Base-by-base conservation (phyloP, 1,140 invertebrate species). In the Apis florea region DNA sequence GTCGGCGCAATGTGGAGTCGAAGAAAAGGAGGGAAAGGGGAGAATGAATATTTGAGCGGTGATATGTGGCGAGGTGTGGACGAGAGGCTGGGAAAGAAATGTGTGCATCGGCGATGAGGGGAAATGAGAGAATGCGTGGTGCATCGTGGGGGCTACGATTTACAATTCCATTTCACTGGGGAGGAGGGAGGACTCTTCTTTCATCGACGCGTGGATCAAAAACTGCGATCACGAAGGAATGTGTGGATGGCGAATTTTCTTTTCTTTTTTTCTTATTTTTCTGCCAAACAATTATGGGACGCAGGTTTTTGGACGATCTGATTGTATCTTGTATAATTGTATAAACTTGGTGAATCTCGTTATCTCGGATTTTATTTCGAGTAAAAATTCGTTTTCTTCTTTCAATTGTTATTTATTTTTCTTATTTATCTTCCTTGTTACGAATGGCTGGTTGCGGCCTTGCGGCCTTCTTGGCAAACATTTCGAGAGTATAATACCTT, bases 161-260 rank as follows among this genome's bases (percentile, higher is more conserved):
- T 79, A 79, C 68, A 71, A 79, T 71, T 63, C 77, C 77, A 79
- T 79, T 79, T 79, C 77, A 10, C 49, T n/a, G n/a, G n/a, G 49
- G 40, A 21, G 47, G 61, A 13, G 47, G 61, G 24, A 58, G 49
- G 40, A n/a, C 21, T 24, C 24, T n/a, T 24, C 49, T 70, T 79
- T 72, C 77, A 63, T 63, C 63, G 68, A 72, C 56, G 21, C 59
- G 11, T 26, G 15, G 51, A 54, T 56, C n/a, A 77, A 24, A 77
- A 76, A 64, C 26, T n/a, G 31, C 74, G 5, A 19, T 15, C 12
- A 66, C 26, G n/a, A n/a, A n/a, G n/a, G n/a, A n/a, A n/a, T n/a
- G n/a, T n/a, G n/a, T n/a, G n/a, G n/a, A n/a, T n/a, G n/a, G n/a
- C n/a, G n/a, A n/a, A n/a, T n/a, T n/a, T n/a, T n/a, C n/a, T n/a